Percentiles rank a stretch among this genome's conserved stretches.
Conservation (phyloP, 1,140 invertebrate genomes). For the Cephus cinctus region DNA sequence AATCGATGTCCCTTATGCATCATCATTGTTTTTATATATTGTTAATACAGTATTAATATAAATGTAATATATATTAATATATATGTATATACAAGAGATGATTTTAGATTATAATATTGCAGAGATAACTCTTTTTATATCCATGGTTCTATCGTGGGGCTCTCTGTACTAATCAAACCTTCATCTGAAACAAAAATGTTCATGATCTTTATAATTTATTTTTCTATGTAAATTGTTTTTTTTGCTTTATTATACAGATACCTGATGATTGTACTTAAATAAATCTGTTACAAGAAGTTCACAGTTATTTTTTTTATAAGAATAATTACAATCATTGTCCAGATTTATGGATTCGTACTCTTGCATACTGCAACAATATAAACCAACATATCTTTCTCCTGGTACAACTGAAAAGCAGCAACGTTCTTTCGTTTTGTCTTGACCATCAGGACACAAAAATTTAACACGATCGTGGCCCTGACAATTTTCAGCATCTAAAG, state of each 20-base stretch:
- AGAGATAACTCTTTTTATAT: background rate
- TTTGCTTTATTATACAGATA: background rate
- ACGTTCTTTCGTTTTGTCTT: background rate
- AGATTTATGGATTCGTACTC: background rate
- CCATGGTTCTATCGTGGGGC: background rate
- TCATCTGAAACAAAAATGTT: background rate
- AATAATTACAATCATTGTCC: too few relatives aligned
- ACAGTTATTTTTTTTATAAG: background rate
- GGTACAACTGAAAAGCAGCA: background rate
- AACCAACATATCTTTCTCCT: background rate
- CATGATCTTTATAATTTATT: background rate
- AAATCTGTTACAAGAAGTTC: background rate
- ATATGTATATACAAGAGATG: background rate
- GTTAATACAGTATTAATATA: background rate
- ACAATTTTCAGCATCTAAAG: too few relatives aligned
- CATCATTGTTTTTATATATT: background rate
- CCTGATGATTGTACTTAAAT: background rate
- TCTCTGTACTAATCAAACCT: background rate
- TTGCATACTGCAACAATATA: background rate
- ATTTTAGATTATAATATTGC: background rate
- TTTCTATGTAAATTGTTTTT: background rate
- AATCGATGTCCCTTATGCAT: too few relatives aligned
- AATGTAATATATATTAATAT: background rate
- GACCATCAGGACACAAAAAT: background rate
- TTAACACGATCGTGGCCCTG: too few relatives aligned